Evolutionary conservation across 2,888 invertebrate species (phyloP).

Genomic region (Drosophila dives): DNA sequence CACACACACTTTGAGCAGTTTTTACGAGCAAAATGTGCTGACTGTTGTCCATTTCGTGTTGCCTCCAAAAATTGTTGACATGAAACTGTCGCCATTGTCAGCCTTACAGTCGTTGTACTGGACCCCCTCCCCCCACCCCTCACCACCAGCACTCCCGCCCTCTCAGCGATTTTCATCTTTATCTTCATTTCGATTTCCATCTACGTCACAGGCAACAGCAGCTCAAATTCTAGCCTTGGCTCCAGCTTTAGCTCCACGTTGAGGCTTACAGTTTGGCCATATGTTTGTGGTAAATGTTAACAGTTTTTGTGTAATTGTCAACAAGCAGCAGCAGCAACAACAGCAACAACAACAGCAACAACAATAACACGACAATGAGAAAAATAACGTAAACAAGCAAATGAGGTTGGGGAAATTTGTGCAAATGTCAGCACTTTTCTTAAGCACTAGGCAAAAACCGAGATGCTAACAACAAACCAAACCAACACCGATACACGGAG

Average conservation of each 20-base stretch:
- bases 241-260: slow-evolving; percentile 3
- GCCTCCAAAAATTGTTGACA: slow-evolving; percentile 67
- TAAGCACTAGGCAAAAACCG: slow-evolving; percentile 41
- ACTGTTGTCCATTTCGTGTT: slow-evolving; percentile 72
- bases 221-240: slow-evolving; percentile 1
- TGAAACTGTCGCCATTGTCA: slow-evolving; percentile 72
- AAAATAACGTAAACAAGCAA: slow-evolving; percentile 73
- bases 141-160: too few species aligned
- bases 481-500: not conserved
- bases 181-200: slow-evolving; percentile 17
- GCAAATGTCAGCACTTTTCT: slow-evolving; percentile 73
- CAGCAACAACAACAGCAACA: slow-evolving; percentile 5
- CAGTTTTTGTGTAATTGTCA: slow-evolving; percentile 80
- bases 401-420: slow-evolving; percentile 67
- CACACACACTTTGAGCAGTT: slow-evolving; percentile 34
- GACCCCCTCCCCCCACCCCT: not conserved
- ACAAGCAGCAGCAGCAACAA: slow-evolving; percentile 32
- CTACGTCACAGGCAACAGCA: slow-evolving; percentile 5
- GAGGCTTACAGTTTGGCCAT: slow-evolving; percentile 52
- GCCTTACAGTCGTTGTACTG: slow-evolving; percentile 1
- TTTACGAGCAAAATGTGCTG: slow-evolving; percentile 77
- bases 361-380: slow-evolving; percentile 57
- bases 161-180: slow-evolving; percentile 36
- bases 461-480: slow-evolving; percentile 31
- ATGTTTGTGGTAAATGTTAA: slow-evolving; percentile 75